Evolutionary conservation across 1,140 invertebrate species (phyloP).

Genomic region (Drosophila ironensis): DNA sequence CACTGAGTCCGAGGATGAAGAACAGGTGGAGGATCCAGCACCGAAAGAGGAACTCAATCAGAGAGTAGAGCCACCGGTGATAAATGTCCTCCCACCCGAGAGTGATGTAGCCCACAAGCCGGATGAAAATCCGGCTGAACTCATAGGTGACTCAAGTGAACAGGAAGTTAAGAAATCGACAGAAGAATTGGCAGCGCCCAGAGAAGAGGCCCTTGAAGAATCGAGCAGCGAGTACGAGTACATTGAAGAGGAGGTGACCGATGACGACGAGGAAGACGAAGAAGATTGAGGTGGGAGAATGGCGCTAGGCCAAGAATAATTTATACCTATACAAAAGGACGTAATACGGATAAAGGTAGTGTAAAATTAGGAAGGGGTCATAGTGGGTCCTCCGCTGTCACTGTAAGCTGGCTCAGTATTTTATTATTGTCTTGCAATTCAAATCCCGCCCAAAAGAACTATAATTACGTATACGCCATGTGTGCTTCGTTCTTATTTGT

Average conservation of each 20-base stretch:
- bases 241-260: slow-evolving; percentile 57
- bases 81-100: slow-evolving; percentile 55
- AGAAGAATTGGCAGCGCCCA: neutral
- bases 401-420: slow-evolving; percentile 49
- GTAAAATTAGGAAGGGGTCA: neutral
- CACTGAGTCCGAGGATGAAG: slow-evolving; percentile 45
- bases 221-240: slow-evolving; percentile 39
- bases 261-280: slow-evolving; percentile 37
- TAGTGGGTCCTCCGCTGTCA: slow-evolving; percentile 25
- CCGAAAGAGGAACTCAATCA: neutral
- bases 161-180: neutral
- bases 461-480: slow-evolving; percentile 51
- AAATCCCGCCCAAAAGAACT: slow-evolving; percentile 19
- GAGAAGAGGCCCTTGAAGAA: slow-evolving; percentile 21
- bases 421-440: slow-evolving; percentile 43
- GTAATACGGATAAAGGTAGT: neutral
- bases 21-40: slow-evolving; percentile 8
- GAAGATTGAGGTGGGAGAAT: slow-evolving; percentile 2
- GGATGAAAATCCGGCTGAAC: neutral
- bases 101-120: slow-evolving; percentile 28
- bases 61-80: slow-evolving; percentile 28
- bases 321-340: neutral
- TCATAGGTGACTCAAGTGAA: neutral
- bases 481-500: slow-evolving; percentile 73
- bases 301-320: neutral